Conservation (phyloP, 2,113 vertebrate genomes). For the Mungos mungo region DNA sequence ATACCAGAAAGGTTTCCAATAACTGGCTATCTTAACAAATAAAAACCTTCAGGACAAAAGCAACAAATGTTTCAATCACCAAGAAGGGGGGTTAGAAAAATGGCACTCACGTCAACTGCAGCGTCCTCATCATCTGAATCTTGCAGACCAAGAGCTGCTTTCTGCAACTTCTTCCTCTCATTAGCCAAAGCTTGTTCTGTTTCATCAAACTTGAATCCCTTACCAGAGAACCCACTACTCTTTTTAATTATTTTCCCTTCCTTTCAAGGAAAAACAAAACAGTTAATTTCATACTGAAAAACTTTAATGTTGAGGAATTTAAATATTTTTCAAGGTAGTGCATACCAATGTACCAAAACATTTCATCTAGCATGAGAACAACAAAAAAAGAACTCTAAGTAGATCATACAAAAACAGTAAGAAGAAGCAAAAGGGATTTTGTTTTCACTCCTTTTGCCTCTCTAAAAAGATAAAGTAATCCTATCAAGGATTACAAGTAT, state of each 20-base stretch:
- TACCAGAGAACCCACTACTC: constrained; percentile 99
- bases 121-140: constrained; percentile 98
- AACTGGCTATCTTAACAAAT: neutral
- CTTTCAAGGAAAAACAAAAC: constrained; percentile 81
- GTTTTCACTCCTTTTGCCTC: constrained; percentile 10
- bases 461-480: neutral
- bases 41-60: neutral
- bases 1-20: neutral
- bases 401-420: neutral
- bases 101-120: constrained; percentile 92
- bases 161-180: constrained; percentile 98
- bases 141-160: constrained; percentile 96
- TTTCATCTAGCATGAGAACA: neutral
- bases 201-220: constrained; percentile 99
- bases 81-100: neutral
- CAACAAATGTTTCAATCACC: neutral
- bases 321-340: constrained; percentile 15
- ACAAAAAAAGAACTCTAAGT: neutral
- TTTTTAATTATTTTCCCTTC: constrained; percentile 97
- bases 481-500: neutral
- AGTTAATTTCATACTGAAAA: constrained; percentile 47
- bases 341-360: constrained; percentile 38
- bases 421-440: constrained; percentile 50
- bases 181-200: constrained; percentile 98
- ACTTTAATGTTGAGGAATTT: neutral